Evolutionary conservation across 37 sponge, comb jelly and placozoan genomes (phyloP), one percentile per base, ranked within the genome.

Genomic region (Halichondria panicea): DNA sequence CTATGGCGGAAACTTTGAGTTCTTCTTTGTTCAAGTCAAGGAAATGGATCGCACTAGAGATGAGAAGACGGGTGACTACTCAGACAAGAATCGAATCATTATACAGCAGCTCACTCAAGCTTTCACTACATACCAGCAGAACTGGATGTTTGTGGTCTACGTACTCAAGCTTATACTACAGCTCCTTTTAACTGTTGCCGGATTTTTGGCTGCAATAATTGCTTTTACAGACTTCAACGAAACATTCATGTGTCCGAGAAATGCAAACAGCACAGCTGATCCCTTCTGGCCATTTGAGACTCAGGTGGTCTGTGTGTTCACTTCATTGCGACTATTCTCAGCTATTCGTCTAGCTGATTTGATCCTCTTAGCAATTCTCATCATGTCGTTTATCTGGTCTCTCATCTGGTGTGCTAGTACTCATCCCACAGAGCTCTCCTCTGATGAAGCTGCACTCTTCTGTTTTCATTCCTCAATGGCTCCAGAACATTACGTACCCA

Each of bases 1-100:
- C 30, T 89, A 72, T 68, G 68, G 73, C 12, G 85, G 72, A 0
- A 79, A 80, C 31, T 75, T 89, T 75, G 74, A 66, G 25, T 89
- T 41, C 50, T 89, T 89, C 55, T 75, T 80, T 38, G 40, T 76
- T 37, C 61, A 59, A 43, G 80, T 46, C 31, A 39, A 32, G 0
- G 66, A 66, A 34, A 55, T 89, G 21, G 90, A 84, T 48, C 80
- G 80, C 13, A 66, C n/a, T 48, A 75, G 90, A 42, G 84, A 77
- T 37, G 55, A 50, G 27, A 35, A 70, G 21, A 81, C 82, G 27
- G 88, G 88, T 1, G 43, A 69, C 24, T 84, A 54, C 45, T 74
- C 80, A 3, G 40, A 54, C 9, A 74, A 59, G 30, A 89, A 84
- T 56, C 9, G 38, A 48, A 64, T 79, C 55, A 45, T 84, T 25